These are phyloP conservation scores for Onthophagus sagittarius DNA, from an alignment of 2,888 invertebrate genomes.

Conservation along the genomic window DNA sequence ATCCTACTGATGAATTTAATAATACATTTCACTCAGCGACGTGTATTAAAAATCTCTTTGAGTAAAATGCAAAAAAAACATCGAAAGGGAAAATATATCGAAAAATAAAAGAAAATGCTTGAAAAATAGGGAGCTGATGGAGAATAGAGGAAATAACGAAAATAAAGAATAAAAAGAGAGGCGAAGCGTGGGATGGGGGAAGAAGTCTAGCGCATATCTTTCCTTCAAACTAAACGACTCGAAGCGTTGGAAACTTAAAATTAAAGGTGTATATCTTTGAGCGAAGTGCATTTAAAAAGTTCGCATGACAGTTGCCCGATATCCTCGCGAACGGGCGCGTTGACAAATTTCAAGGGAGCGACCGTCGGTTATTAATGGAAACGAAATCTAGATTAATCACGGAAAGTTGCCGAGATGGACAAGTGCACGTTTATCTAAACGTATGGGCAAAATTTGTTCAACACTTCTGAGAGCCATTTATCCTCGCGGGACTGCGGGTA, in stretches of 20 bases:
- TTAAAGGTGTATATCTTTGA: background rate
- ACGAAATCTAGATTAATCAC: slow-evolving; percentile 11
- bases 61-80: no score
- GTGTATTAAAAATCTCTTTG: no score
- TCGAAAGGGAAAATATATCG: no score
- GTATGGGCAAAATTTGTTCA: slow-evolving; percentile 12
- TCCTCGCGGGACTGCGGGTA: background rate
- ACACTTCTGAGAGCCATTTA: slow-evolving; percentile 1
- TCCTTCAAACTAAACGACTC: background rate
- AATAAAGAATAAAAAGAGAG: background rate
- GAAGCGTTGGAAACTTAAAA: background rate
- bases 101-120: no score
- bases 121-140: background rate
- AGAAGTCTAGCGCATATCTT: background rate
- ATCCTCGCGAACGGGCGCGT: background rate
- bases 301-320: background rate
- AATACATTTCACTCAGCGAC: background rate
- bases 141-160: background rate
- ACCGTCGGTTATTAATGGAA: slow-evolving; percentile 7
- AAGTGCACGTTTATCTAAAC: background rate
- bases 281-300: background rate
- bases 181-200: background rate
- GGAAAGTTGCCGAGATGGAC: slow-evolving; percentile 5
- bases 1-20: background rate
- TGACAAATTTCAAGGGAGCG: background rate